A percentile compares a stretch with the other conserved stretches of the same genome.
Evolutionary conservation across 2,888 invertebrate genomes (phyloP).

Genomic region (Helicoverpa assulta): DNA sequence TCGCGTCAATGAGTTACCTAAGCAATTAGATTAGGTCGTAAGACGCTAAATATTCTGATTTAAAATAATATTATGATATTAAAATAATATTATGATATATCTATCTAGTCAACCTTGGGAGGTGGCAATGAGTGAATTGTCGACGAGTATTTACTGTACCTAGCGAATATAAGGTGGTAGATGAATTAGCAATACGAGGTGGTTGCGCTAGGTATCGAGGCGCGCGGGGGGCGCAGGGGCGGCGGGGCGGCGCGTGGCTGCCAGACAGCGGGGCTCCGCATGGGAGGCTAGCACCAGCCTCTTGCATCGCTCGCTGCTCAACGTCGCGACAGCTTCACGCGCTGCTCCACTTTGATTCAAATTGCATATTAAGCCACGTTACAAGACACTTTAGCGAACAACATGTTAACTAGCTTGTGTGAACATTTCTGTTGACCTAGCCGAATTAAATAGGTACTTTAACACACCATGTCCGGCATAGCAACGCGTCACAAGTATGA

Average conservation of each 20-base stretch:
- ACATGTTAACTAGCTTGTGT: slow-evolving; percentile 64
- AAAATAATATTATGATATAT: slow-evolving; percentile 68
- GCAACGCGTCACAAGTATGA: slow-evolving; percentile 24
- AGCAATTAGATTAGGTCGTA: slow-evolving; percentile 52
- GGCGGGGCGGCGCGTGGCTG: slow-evolving; percentile 74
- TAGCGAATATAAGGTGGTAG: slow-evolving; percentile 75
- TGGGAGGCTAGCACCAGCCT: slow-evolving; percentile 89
- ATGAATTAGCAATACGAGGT: slow-evolving; percentile 82
- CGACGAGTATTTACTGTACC: slow-evolving; percentile 69
- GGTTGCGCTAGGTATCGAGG: slow-evolving; percentile 81
- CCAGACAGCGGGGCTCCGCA: slow-evolving; percentile 91
- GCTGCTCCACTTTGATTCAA: slow-evolving; percentile 85
- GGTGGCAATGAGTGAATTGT: slow-evolving; percentile 74
- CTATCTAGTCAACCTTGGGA: slow-evolving; percentile 71
- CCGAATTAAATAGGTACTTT: slow-evolving; percentile 44
- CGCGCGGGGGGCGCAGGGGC: slow-evolving; percentile 60
- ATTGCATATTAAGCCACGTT: slow-evolving; percentile 78
- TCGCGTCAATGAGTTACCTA: slow-evolving; percentile 38
- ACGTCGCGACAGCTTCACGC: slow-evolving; percentile 86
- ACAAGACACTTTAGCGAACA: slow-evolving; percentile 64
- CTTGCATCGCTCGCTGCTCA: slow-evolving; percentile 84
- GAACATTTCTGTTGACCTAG: slow-evolving; percentile 53
- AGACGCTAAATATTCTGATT: slow-evolving; percentile 58
- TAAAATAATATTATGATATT: slow-evolving; percentile 68
- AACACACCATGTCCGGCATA: slow-evolving; percentile 37